phyloP scores from a whole-genome alignment of 2,113 vertebrate genomes.

The Callaeas wilsoni region DNA sequence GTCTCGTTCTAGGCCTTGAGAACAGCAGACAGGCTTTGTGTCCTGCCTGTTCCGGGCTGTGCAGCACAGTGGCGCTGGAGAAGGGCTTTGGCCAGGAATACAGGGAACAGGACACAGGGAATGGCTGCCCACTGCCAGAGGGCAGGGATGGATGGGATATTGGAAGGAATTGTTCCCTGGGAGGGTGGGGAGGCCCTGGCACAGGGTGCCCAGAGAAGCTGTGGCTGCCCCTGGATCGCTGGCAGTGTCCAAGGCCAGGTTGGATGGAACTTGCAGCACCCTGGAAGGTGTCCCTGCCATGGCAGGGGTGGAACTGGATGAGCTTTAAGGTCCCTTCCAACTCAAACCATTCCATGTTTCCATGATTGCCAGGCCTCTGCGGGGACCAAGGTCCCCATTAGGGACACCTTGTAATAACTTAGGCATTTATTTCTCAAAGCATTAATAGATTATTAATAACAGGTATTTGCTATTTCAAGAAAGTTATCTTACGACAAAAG shows the following conservation, averaged over 20 bases:
- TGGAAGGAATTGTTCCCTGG: background rate
- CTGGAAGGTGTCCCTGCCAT: background rate
- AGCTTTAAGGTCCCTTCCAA: accelerated
- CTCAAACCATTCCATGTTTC: background rate
- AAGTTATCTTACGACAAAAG: background rate
- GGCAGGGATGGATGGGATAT: background rate
- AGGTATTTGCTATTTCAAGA: background rate
- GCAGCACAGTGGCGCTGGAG: background rate
- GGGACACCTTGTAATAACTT: background rate
- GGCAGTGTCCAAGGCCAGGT: background rate
- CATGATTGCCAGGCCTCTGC: background rate
- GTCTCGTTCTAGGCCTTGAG: accelerated
- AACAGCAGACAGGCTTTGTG: background rate
- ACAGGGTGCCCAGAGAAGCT: background rate
- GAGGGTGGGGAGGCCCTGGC: background rate
- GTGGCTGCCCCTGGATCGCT: background rate
- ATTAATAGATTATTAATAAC: background rate
- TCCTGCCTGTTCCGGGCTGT: background rate
- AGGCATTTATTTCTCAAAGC: background rate
- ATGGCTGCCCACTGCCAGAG: background rate
- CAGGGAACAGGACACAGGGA: background rate
- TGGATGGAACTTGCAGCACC: background rate
- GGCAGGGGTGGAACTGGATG: background rate
- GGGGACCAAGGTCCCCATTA: background rate
- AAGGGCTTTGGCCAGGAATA: background rate